Conservation (phyloP, 2,113 vertebrate genomes). For the Aegotheles bennettii region DNA sequence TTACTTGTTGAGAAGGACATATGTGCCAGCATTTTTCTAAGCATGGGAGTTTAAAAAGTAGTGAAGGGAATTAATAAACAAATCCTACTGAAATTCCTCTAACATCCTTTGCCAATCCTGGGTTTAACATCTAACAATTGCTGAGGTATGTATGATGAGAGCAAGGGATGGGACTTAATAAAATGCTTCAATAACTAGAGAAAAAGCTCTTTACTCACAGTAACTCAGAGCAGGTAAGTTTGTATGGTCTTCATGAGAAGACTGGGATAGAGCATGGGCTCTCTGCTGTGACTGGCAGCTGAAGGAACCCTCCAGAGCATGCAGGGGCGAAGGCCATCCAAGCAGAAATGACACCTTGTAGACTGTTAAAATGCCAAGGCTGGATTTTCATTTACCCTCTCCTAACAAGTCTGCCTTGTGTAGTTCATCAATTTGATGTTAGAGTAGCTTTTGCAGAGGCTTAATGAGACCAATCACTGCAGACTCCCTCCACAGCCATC, state of each 20-base stretch:
- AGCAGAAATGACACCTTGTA: neutral
- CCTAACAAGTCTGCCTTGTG: neutral
- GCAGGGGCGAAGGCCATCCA: neutral
- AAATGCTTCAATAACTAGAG: neutral
- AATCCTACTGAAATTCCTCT: constrained; percentile 32
- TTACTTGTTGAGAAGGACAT: constrained; percentile 9
- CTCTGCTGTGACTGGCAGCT: neutral
- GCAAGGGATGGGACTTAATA: neutral
- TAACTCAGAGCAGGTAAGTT: neutral
- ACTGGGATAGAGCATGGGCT: neutral
- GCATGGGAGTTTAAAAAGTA: constrained; percentile 6
- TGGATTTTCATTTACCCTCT: neutral
- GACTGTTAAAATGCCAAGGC: neutral
- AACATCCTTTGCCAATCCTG: neutral
- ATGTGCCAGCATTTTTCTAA: neutral
- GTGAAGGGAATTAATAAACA: constrained; percentile 36
- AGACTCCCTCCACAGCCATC: neutral
- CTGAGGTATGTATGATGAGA: neutral
- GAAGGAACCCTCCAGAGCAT: neutral
- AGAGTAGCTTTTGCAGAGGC: neutral
- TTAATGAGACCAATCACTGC: neutral
- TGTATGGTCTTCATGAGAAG: neutral
- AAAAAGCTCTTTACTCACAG: neutral
- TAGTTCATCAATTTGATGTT: neutral
- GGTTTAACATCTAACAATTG: neutral